A percentile compares a stretch with the other conserved stretches of the same genome.
phyloP scores from a whole-genome alignment of 2,888 invertebrate genomes.

The Melanophora roralis region DNA sequence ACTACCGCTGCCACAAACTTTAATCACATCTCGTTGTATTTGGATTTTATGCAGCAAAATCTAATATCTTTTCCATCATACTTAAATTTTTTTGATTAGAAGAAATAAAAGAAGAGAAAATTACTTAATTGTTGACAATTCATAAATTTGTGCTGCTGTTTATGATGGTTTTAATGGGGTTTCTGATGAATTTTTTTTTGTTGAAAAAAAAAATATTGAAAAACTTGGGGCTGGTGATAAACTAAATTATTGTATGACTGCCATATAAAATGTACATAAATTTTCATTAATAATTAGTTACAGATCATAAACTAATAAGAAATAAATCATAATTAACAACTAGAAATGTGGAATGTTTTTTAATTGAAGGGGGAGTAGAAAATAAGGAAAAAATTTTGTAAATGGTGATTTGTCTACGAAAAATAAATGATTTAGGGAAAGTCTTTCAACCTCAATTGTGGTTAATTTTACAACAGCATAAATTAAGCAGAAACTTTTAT shows the following conservation, averaged over 20 bases:
- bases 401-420: too few relatives aligned
- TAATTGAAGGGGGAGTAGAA: neutral
- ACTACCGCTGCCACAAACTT: neutral
- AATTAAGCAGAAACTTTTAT: too few relatives aligned
- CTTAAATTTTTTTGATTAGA: neutral
- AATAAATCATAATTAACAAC: conserved; percentile 39
- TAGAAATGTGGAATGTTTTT: neutral
- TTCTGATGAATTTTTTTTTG: neutral
- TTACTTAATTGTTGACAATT: neutral
- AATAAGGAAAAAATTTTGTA: too few relatives aligned
- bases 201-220: neutral
- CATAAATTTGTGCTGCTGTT: conserved; percentile 22
- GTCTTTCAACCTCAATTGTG: too few relatives aligned
- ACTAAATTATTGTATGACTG: neutral
- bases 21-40: neutral
- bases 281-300: conserved; percentile 20
- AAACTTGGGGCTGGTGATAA: neutral
- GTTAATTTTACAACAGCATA: too few relatives aligned
- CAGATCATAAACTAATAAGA: conserved; percentile 28
- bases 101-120: neutral
- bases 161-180: conserved; percentile 11
- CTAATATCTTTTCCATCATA: neutral
- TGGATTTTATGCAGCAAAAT: neutral
- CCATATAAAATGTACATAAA: neutral
- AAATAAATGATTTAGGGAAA: too few relatives aligned